phyloP scores from a whole-genome alignment of 2,888 invertebrate species.

The Tiliacea aurago region DNA sequence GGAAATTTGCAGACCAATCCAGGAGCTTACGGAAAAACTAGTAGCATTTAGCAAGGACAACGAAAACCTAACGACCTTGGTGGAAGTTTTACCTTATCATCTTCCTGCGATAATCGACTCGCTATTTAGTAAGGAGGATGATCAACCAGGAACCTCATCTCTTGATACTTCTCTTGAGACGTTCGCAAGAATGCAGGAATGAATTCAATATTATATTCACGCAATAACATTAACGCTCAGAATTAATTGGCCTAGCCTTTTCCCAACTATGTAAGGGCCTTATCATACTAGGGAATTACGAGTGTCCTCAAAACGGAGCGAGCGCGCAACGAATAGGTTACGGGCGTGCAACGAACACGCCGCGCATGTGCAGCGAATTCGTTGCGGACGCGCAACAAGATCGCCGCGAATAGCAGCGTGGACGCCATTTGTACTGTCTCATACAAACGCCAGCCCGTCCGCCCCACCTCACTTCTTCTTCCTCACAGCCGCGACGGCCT shows the following conservation, averaged over 20 bases:
- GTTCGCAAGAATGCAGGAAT: constrained; percentile 2
- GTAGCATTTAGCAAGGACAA: constrained; percentile 44
- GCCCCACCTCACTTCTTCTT: too few species aligned
- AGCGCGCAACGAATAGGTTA: too few species aligned
- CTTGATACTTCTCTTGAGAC: constrained; percentile 6
- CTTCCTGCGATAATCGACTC: constrained; percentile 46
- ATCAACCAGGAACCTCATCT: constrained; percentile 28
- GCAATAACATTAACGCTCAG: not conserved
- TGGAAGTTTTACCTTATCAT: constrained; percentile 50
- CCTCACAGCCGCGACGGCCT: too few species aligned
- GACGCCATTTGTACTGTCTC: too few species aligned
- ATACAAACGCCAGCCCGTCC: too few species aligned
- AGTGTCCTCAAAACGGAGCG: too few species aligned
- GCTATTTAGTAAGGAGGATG: constrained; percentile 15
- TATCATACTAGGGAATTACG: too few species aligned
- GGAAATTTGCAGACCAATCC: constrained; percentile 44
- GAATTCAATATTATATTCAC: not conserved
- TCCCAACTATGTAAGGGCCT: not conserved
- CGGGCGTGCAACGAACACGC: too few species aligned
- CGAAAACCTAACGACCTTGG: constrained; percentile 49
- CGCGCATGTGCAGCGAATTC: too few species aligned
- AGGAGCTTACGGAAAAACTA: constrained; percentile 1
- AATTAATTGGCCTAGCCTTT: not conserved
- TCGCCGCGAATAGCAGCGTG: too few species aligned
- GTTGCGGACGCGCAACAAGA: too few species aligned